These are phyloP conservation scores for Nautilus pompilius DNA, from an alignment of 1,140 invertebrate genomes.

Conservation along the genomic window DNA sequence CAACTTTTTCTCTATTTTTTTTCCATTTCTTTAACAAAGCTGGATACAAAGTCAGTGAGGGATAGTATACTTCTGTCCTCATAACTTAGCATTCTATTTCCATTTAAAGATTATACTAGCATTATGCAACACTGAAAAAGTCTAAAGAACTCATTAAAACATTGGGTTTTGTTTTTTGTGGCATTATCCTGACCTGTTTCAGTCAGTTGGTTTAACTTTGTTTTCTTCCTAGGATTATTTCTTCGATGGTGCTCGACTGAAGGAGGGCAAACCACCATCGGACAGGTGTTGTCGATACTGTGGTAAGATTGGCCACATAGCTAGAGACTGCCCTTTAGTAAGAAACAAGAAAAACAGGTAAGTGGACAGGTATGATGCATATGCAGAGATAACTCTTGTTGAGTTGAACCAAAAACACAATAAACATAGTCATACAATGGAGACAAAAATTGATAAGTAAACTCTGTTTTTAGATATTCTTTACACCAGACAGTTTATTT, in stretches of 20 bases:
- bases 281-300: slow-evolving; percentile 63
- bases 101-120: too few species aligned
- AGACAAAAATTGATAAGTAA: too few species aligned
- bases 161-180: background rate
- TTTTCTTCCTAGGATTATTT: slow-evolving; percentile 54
- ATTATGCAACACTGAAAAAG: background rate
- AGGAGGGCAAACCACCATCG: slow-evolving; percentile 59
- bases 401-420: too few species aligned
- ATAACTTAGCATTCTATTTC: too few species aligned
- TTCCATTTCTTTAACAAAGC: background rate
- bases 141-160: background rate
- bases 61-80: background rate
- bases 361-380: too few species aligned
- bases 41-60: background rate
- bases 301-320: slow-evolving; percentile 63
- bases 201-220: background rate
- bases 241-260: slow-evolving; percentile 54
- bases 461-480: too few species aligned
- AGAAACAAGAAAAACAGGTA: slow-evolving; percentile 33
- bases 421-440: too few species aligned
- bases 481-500: too few species aligned
- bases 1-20: background rate
- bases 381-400: too few species aligned
- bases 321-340: slow-evolving; percentile 58
- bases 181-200: background rate